Evolutionary conservation across 2,888 invertebrate genomes (phyloP), one percentile per base, ranked within the genome.

Genomic region (Arctia plantaginis): DNA sequence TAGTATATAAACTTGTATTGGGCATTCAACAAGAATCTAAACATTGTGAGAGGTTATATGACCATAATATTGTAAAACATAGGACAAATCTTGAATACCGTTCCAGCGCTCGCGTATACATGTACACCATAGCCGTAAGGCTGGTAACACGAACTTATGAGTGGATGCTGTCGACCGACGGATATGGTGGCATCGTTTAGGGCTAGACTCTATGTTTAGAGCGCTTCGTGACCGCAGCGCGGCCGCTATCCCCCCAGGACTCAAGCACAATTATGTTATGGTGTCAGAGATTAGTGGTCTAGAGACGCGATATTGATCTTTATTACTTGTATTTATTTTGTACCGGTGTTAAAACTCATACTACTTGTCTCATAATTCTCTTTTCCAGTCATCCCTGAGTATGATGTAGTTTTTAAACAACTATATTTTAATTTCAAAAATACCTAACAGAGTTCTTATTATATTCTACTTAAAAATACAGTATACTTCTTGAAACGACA

Each of bases 151-250:
- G 86, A 89, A 89, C 87, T 89, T 90, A 90, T 90, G 90, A 90
- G 90, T 89, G 88, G 89, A 88, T 89, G 88, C 87, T 88, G 90
- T 86, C 87, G 88, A 89, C 90, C 89, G 90, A 91, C 93, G 93
- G 93, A 93, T 94, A 94, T 94, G 94, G 94, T 93, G 92, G 93
- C 93, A 92, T 93, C 93, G 92, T 93, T 94, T 93, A 91, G 91
- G 90, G 89, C 89, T 91, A 89, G 90, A 90, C 89, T 91, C 92
- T 94, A 91, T 94, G 94, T 93, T 94, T 93, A 94, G 93, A 91
- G 87, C 88, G 88, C 88, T 87, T 93, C 95, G 94, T 94, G 95
- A 94, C 94, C 92, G 91, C 90, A 88, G 87, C 87, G 85, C 85
- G 85, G 85, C 88, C 81, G 87, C 87, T 80, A 82, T 83, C 79